A percentile compares a stretch with the other conserved stretches of the same genome.
These are phyloP conservation scores for Furnarius figulus DNA, from an alignment of 2,113 vertebrate genomes.

Conservation along the genomic window DNA sequence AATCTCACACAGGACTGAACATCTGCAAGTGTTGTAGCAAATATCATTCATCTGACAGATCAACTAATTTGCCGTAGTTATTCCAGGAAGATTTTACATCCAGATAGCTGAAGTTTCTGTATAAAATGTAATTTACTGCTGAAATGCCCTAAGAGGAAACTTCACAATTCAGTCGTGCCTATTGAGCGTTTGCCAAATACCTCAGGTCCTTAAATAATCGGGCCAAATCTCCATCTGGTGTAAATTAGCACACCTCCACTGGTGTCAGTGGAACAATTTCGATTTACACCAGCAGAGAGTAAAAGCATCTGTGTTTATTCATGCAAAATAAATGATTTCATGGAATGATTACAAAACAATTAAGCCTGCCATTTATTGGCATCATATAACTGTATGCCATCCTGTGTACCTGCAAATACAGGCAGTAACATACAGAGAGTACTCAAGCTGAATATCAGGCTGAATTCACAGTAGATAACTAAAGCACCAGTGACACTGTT, in stretches of 20 bases:
- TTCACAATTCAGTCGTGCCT: constrained; percentile 20
- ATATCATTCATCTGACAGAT: constrained; percentile 48
- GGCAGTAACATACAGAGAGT: not conserved
- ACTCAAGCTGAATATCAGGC: not conserved
- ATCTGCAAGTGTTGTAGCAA: constrained; percentile 49
- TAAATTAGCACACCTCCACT: not conserved
- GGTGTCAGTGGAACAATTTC: not conserved
- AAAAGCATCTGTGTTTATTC: constrained; percentile 55
- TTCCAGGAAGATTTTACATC: constrained; percentile 66
- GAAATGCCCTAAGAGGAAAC: constrained; percentile 50
- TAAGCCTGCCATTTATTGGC: constrained; percentile 41
- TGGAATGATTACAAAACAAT: constrained; percentile 60
- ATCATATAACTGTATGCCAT: not conserved
- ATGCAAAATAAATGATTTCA: constrained; percentile 47
- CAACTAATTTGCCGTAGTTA: constrained; percentile 65
- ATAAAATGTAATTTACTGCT: constrained; percentile 59
- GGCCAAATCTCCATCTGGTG: constrained; percentile 33
- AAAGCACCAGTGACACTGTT: constrained; percentile 61
- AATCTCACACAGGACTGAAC: constrained; percentile 56
- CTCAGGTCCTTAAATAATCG: constrained; percentile 35
- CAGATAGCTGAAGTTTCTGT: constrained; percentile 52
- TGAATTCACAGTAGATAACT: constrained; percentile 38
- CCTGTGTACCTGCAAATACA: constrained; percentile 14
- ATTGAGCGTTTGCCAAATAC: constrained; percentile 34
- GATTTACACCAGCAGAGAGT: not conserved